A percentile compares a stretch with the other conserved stretches of the same genome.
phyloP scores from a whole-genome alignment of 2,797 vertebrate species.

The Psittacula derbiana region DNA sequence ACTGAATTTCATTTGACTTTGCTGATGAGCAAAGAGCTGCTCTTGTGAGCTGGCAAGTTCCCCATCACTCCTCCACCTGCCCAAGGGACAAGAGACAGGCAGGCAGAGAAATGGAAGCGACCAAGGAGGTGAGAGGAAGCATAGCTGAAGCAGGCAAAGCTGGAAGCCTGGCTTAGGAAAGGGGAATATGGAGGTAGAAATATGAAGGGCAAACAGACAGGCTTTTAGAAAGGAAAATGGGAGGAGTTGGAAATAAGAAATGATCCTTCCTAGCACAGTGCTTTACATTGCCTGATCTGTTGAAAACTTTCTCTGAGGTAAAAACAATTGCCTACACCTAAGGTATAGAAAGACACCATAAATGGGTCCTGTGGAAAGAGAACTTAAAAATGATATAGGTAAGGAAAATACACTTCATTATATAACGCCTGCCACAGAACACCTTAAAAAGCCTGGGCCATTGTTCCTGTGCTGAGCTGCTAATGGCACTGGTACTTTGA shows the following conservation, averaged over 20 bases:
- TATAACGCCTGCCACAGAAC: background rate
- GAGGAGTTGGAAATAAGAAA: background rate
- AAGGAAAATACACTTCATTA: background rate
- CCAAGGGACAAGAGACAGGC: rapidly evolving
- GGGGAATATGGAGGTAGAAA: background rate
- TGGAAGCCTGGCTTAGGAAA: background rate
- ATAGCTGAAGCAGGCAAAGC: background rate
- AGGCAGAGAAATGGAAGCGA: background rate
- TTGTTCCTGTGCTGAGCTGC: background rate
- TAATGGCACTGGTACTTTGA: background rate
- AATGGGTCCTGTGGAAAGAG: background rate
- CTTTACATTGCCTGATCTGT: background rate
- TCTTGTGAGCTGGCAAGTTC: background rate
- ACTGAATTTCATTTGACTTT: background rate
- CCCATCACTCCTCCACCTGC: background rate
- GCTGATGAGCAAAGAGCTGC: background rate
- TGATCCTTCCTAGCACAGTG: background rate
- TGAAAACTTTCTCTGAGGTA: background rate
- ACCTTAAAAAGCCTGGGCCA: background rate
- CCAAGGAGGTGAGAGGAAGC: background rate
- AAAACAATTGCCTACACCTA: background rate
- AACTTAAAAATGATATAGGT: background rate
- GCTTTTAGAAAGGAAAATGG: background rate
- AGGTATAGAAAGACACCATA: background rate
- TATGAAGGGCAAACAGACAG: background rate